phyloP scores from a whole-genome alignment of 2,888 invertebrate genomes.

The Rhamnusium bicolor region DNA sequence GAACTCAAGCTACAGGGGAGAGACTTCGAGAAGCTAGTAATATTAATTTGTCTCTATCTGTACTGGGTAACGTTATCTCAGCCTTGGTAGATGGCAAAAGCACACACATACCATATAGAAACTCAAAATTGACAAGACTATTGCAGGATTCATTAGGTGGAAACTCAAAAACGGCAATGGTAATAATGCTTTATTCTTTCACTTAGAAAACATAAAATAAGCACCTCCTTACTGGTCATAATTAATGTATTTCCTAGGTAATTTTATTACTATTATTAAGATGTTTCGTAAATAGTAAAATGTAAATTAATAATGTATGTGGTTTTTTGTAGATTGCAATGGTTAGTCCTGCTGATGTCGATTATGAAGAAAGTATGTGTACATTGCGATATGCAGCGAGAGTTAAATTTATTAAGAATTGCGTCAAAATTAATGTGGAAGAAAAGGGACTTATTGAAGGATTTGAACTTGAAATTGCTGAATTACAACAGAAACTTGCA shows the following conservation, averaged over 20 bases:
- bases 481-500: slow-evolving; percentile 76
- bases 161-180: slow-evolving; percentile 96
- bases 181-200: slow-evolving; percentile 68
- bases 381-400: slow-evolving; percentile 97
- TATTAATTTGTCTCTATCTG: slow-evolving; percentile 97
- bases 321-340: slow-evolving; percentile 85
- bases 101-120: slow-evolving; percentile 97
- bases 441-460: slow-evolving; percentile 95
- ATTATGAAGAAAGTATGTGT: slow-evolving; percentile 98
- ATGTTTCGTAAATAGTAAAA: too few relatives aligned
- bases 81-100: slow-evolving; percentile 98
- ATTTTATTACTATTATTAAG: too few relatives aligned
- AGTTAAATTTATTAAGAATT: slow-evolving; percentile 97
- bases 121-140: slow-evolving; percentile 95
- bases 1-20: slow-evolving; percentile 95
- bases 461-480: slow-evolving; percentile 97
- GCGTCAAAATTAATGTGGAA: slow-evolving; percentile 96
- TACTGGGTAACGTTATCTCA: slow-evolving; percentile 98
- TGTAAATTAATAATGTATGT: slow-evolving; percentile 2
- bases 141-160: slow-evolving; percentile 98
- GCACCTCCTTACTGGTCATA: too few relatives aligned
- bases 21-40: slow-evolving; percentile 97
- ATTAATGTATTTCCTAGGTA: too few relatives aligned
- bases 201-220: too few relatives aligned
- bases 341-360: slow-evolving; percentile 95